phyloP scores from a whole-genome alignment of 2,888 invertebrate genomes.

The Cheilosia variabilis region DNA sequence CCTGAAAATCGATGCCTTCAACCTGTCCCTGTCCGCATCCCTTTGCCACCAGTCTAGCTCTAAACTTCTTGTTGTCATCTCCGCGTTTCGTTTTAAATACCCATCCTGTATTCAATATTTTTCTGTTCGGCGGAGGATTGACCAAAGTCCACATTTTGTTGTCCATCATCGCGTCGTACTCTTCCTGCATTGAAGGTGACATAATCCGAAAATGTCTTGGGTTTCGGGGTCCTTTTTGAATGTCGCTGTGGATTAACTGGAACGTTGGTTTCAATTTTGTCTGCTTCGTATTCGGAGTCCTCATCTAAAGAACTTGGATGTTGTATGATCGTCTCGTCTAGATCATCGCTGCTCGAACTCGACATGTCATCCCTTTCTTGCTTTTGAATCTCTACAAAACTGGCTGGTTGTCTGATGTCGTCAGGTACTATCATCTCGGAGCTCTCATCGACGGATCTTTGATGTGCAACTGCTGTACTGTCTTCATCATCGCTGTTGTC shows the following conservation, averaged over 20 bases:
- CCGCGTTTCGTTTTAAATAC: conserved; percentile 17
- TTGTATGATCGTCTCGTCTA: too few relatives aligned
- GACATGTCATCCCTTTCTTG: too few relatives aligned
- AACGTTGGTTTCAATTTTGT: too few relatives aligned
- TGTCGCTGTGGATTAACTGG: too few relatives aligned
- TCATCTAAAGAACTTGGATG: too few relatives aligned
- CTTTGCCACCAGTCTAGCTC: conserved; percentile 20
- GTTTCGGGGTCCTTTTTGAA: too few relatives aligned
- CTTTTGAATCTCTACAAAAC: too few relatives aligned
- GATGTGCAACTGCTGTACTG: too few relatives aligned
- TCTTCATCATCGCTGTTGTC: neutral
- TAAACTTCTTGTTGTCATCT: neutral
- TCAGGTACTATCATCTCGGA: conserved; percentile 12
- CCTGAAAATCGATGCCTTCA: conserved; percentile 31
- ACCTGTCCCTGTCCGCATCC: conserved; percentile 21
- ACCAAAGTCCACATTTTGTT: conserved; percentile 9
- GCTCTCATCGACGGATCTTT: neutral
- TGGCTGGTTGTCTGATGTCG: too few relatives aligned
- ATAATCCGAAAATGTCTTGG: neutral
- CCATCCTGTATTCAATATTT: conserved; percentile 10
- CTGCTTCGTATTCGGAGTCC: too few relatives aligned
- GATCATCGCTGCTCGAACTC: too few relatives aligned
- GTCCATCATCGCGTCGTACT: conserved; percentile 9
- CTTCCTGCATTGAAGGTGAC: conserved; percentile 21
- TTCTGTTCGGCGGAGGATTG: conserved; percentile 11